Base-by-base conservation (phyloP, 2,888 invertebrate genomes). In the Pyrrhia umbra region DNA sequence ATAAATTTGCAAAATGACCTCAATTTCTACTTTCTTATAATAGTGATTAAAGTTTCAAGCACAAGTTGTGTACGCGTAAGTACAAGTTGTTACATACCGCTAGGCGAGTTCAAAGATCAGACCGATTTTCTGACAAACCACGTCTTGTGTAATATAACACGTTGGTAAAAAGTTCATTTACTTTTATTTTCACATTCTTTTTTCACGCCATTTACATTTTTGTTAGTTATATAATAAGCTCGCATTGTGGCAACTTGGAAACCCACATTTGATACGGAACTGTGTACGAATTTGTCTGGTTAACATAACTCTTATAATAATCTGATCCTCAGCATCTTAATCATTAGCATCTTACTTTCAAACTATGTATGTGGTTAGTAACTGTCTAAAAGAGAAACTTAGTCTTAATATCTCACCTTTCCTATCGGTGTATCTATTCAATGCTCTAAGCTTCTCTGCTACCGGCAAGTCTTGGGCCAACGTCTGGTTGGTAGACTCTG, bases 401-500 rank as follows among this genome's bases (percentile, higher is more conserved):
- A 9, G 16, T 40, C 16, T 20, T 40, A 8, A 40, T 43, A 21
- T 15, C 13, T 47, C 15, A 95, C 95, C 93, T 90, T 94, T 95
- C 46, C 95, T 89, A 63, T 93, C 94, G 45, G 87, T 84, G 58
- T 90, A 94, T 88, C 95, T 85, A 71, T 92, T 94, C 15, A 92
- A 63, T 0, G 93, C 89, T 23, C 95, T 85, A 13, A 95, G 79
- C 62, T 93, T 95, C 76, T 95, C 95, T 13, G 95, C 93, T 0
- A 95, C 88, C 0, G 95, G 95, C 5, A 93, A 67, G 55, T 94
- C 94, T 78, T 93, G 92, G 0, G 88, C 83, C 27, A 93, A 67
- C 1, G 92, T 93, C 76, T 91, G 90, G 67, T 94, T 95, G 10
- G 89, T 92, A 16, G 90, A 84, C 65, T 95, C 88, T 4, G 91